Evolutionary conservation across 2,113 vertebrate genomes (phyloP).

Genomic region (western clawed frog (Xenopus tropicalis)): DNA sequence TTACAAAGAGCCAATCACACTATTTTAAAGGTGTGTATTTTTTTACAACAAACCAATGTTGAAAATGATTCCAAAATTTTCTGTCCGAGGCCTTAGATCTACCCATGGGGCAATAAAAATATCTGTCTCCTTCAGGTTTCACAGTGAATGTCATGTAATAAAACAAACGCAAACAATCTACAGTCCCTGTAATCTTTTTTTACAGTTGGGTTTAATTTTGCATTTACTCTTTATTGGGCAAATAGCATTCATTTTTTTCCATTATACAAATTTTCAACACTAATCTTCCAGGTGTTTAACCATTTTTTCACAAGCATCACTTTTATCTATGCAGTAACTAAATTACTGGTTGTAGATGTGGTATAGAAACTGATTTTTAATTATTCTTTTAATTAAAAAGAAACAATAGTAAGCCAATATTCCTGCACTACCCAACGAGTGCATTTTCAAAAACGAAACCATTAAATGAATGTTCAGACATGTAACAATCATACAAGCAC

Average conservation of each 20-base stretch:
- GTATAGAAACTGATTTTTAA: background rate
- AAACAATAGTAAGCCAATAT: conserved; percentile 34
- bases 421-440: conserved; percentile 60
- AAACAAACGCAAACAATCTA: background rate
- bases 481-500: conserved; percentile 46
- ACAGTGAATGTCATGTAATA: too few species aligned
- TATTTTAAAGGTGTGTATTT: too few species aligned
- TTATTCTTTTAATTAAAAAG: conserved; percentile 8
- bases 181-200: background rate
- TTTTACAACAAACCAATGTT: too few species aligned
- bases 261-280: too few species aligned
- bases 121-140: too few species aligned
- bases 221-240: too few species aligned
- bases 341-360: background rate
- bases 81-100: too few species aligned
- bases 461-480: conserved; percentile 57
- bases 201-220: background rate
- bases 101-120: too few species aligned
- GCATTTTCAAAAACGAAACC: conserved; percentile 77
- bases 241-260: too few species aligned
- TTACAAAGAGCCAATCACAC: too few species aligned
- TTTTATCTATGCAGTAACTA: too few species aligned
- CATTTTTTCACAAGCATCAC: background rate
- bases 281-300: background rate
- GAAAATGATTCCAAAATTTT: too few species aligned